A percentile compares a stretch with the other conserved stretches of the same genome.
Conservation (phyloP, 2,888 invertebrate species). For the Nomada fucata region DNA sequence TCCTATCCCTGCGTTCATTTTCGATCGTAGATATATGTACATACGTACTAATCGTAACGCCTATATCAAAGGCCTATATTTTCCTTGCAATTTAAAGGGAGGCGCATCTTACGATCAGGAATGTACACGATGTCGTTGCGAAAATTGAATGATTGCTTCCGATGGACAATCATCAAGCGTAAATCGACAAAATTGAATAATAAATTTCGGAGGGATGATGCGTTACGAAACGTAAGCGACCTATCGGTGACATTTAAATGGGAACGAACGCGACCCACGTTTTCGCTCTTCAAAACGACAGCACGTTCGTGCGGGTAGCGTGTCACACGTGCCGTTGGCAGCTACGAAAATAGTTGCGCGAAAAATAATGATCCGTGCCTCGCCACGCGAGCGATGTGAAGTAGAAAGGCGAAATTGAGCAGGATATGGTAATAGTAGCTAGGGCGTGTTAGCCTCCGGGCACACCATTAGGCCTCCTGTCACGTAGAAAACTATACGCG, state of each 20-base stretch:
- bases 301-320: slow-evolving; percentile 64
- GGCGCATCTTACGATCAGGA: too few species aligned
- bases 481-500: slow-evolving; percentile 69
- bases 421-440: slow-evolving; percentile 55
- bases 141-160: not conserved
- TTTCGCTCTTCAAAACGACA: slow-evolving; percentile 61
- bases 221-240: slow-evolving; percentile 47
- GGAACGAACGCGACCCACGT: slow-evolving; percentile 75
- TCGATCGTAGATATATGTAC: not conserved
- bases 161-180: not conserved
- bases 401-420: slow-evolving; percentile 63
- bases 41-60: too few species aligned
- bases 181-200: slow-evolving; percentile 5
- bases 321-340: slow-evolving; percentile 75
- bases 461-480: slow-evolving; percentile 70
- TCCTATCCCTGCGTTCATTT: slow-evolving; percentile 9
- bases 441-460: slow-evolving; percentile 60
- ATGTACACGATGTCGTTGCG: not conserved
- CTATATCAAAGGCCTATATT: not conserved
- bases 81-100: too few species aligned
- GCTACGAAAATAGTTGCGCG: slow-evolving; percentile 79
- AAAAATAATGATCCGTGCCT: slow-evolving; percentile 78
- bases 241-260: slow-evolving; percentile 74
- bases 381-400: slow-evolving; percentile 46
- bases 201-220: slow-evolving; percentile 14